Conservation (phyloP, 1,140 invertebrate genomes). For the Neodiprion lecontei region DNA sequence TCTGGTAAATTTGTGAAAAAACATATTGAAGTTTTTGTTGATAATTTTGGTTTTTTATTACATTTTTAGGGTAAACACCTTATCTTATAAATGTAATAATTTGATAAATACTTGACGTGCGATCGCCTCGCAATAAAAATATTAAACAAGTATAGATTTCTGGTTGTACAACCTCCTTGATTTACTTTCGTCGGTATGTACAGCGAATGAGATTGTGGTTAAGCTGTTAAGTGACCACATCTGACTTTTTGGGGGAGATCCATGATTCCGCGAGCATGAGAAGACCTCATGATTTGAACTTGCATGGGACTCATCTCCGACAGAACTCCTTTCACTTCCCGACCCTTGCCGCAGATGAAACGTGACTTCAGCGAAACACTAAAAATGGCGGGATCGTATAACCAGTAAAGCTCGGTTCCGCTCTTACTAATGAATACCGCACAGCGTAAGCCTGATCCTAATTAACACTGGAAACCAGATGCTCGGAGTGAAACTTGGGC, state of each 20-base stretch:
- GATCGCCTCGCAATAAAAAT: no score
- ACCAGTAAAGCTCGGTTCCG: not conserved
- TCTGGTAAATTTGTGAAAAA: no score
- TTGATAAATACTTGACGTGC: no score
- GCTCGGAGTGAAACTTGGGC: not conserved
- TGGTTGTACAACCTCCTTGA: no score
- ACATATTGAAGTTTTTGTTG: no score
- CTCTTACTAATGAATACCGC: not conserved
- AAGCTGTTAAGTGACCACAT: no score
- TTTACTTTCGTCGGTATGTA: not conserved
- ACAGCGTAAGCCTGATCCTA: not conserved
- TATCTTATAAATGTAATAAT: no score
- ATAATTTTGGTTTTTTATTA: no score
- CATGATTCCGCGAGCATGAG: conserved; percentile 13
- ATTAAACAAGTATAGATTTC: no score
- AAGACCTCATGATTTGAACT: conserved; percentile 38
- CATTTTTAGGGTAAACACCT: no score
- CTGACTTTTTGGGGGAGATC: not conserved
- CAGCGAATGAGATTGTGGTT: no score
- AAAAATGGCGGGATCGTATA: not conserved
- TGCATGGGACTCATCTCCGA: conserved; percentile 14
- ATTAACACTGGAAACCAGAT: not conserved
- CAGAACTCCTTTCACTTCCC: not conserved
- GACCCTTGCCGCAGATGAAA: no score
- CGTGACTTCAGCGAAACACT: not conserved